phyloP scores from a whole-genome alignment of 1,140 invertebrate genomes.

The Drosophila aff. region DNA sequence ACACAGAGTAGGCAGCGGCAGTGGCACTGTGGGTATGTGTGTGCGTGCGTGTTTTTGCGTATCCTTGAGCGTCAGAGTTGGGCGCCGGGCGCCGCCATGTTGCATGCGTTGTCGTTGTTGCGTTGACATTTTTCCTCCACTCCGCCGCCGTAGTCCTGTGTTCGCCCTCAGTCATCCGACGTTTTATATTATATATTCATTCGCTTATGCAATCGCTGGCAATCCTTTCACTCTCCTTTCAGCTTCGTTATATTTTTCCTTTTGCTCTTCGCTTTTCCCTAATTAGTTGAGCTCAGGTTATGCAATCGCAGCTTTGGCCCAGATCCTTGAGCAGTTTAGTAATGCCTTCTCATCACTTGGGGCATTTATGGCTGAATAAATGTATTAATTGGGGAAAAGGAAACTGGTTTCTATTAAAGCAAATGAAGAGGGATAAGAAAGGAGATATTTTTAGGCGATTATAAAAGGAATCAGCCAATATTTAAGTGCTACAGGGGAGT shows the following conservation, averaged over 20 bases:
- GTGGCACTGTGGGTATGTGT: not conserved
- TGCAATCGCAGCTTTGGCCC: conserved; percentile 22
- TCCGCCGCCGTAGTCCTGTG: conserved; percentile 9
- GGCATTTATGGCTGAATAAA: conserved; percentile 7
- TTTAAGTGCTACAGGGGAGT: no score
- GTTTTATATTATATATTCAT: conserved; percentile 3
- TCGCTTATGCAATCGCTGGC: conserved; percentile 62
- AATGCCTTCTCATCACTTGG: conserved; percentile 1
- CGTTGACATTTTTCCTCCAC: conserved; percentile 62
- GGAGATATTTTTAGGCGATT: no score
- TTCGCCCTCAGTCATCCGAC: conserved; percentile 16
- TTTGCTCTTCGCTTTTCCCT: conserved; percentile 21
- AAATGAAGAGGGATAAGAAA: not conserved
- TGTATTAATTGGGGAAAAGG: conserved; percentile 4
- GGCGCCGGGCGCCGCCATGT: conserved; percentile 48
- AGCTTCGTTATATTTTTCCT: conserved; percentile 32
- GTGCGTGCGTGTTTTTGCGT: conserved; percentile 41
- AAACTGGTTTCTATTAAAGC: not conserved
- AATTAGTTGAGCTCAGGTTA: conserved; percentile 34
- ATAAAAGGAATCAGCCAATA: not conserved
- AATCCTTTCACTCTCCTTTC: conserved; percentile 32
- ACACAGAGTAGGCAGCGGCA: conserved; percentile 10
- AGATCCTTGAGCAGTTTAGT: conserved; percentile 1
- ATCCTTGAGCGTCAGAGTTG: conserved; percentile 67
- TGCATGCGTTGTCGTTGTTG: conserved; percentile 55